Conservation (phyloP, 2,888 invertebrate genomes). For the Hyles lineata region DNA sequence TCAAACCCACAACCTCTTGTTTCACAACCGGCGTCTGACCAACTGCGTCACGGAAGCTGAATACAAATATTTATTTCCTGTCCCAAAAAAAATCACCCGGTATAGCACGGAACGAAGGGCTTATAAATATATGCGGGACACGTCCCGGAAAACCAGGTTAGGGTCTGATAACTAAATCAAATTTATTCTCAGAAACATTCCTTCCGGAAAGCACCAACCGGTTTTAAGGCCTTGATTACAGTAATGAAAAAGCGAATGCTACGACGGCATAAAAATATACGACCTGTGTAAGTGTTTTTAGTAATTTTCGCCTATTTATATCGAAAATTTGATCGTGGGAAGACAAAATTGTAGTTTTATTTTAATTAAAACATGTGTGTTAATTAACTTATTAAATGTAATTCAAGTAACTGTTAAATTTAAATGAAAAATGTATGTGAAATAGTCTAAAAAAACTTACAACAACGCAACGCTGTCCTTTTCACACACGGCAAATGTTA, state of each 20-base stretch:
- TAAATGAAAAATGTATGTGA: no score
- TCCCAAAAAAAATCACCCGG: not conserved
- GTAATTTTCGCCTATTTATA: not conserved
- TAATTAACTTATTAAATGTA: no score
- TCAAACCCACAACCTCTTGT: no score
- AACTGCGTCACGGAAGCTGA: no score
- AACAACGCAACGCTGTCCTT: no score
- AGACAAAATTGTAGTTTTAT: not conserved
- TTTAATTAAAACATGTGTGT: no score
- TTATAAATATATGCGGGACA: conserved; percentile 66
- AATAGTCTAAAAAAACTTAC: no score
- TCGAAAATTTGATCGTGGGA: not conserved
- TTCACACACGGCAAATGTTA: no score
- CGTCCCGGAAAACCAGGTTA: conserved; percentile 63
- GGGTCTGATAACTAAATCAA: conserved; percentile 73
- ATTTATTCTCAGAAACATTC: conserved; percentile 65
- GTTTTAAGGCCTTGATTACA: conserved; percentile 36
- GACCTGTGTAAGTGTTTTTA: not conserved
- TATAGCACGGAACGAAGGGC: conserved; percentile 43
- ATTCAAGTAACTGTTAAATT: no score
- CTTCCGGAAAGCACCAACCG: conserved; percentile 46
- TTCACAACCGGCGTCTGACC: no score
- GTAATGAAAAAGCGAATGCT: conserved; percentile 22
- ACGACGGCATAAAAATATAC: conserved; percentile 8
- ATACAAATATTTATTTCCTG: no score